A percentile compares a stretch with the other conserved stretches of the same genome.
Evolutionary conservation across 2,113 vertebrate species (phyloP).

Genomic region (Catagonus wagneri): DNA sequence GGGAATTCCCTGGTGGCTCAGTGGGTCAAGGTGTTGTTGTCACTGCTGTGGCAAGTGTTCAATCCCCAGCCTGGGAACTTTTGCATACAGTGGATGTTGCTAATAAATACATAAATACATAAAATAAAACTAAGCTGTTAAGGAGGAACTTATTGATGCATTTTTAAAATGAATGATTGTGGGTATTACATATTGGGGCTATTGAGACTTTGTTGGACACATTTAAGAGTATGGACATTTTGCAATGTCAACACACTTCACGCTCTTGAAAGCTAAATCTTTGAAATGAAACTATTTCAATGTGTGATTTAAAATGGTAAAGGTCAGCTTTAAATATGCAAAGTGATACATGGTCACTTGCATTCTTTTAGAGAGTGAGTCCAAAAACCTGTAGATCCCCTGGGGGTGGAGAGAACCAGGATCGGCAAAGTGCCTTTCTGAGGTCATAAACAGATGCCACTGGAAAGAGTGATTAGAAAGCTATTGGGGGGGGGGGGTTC

Average conservation of each 20-base stretch:
- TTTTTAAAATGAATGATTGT: background rate
- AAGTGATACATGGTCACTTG: background rate
- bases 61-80: too few species aligned
- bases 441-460: background rate
- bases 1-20: too few species aligned
- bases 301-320: background rate
- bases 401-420: background rate
- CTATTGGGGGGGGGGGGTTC: background rate
- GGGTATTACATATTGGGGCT: background rate
- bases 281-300: background rate
- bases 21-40: too few species aligned
- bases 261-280: background rate
- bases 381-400: background rate
- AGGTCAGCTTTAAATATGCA: background rate
- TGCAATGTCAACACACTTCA: background rate
- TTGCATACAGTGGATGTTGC: too few species aligned
- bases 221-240: background rate
- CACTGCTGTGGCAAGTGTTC: too few species aligned
- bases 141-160: background rate
- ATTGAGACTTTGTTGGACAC: background rate
- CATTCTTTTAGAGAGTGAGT: background rate
- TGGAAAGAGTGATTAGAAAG: background rate
- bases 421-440: background rate
- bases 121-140: background rate
- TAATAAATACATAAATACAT: background rate